phyloP scores from a whole-genome alignment of 2,797 vertebrate genomes.

The Galaxias olidus region DNA sequence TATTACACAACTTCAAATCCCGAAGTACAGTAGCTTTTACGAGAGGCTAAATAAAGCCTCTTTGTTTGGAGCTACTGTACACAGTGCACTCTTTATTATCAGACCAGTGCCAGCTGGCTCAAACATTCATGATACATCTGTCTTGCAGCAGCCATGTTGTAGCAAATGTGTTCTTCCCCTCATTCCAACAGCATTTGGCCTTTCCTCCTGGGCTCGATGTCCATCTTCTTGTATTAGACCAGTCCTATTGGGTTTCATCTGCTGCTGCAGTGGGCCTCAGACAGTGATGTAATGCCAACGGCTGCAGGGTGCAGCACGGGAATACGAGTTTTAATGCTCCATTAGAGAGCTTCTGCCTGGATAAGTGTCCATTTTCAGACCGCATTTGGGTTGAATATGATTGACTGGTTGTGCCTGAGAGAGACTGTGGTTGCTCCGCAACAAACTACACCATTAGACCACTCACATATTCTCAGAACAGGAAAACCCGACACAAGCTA shows the following conservation, averaged over 20 bases:
- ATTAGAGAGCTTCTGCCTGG: conserved; percentile 69
- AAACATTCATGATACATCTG: background rate
- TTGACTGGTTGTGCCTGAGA: conserved; percentile 49
- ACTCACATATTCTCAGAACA: conserved; percentile 51
- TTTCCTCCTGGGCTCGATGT: conserved; percentile 7
- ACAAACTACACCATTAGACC: conserved; percentile 35
- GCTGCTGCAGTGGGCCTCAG: conserved; percentile 25
- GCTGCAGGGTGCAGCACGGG: conserved; percentile 52
- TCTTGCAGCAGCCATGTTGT: conserved; percentile 4
- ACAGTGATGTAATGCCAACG: conserved; percentile 64
- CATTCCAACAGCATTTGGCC: conserved; percentile 5
- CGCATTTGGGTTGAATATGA: conserved; percentile 49
- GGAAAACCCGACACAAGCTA: too few species aligned
- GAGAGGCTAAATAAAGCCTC: conserved; percentile 8
- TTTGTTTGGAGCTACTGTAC: conserved; percentile 1
- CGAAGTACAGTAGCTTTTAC: background rate
- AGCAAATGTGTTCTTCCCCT: background rate
- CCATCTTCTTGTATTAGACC: conserved; percentile 21
- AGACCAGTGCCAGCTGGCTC: conserved; percentile 20
- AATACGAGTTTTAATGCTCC: conserved; percentile 65
- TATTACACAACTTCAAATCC: background rate
- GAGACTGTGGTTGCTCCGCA: conserved; percentile 49
- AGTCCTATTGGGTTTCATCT: conserved; percentile 41
- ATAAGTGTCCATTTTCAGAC: conserved; percentile 68
- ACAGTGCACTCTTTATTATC: background rate